Evolutionary conservation across 2,113 vertebrate species (phyloP), one percentile per base, ranked within the genome.

Genomic region (Apaloderma vittatum): DNA sequence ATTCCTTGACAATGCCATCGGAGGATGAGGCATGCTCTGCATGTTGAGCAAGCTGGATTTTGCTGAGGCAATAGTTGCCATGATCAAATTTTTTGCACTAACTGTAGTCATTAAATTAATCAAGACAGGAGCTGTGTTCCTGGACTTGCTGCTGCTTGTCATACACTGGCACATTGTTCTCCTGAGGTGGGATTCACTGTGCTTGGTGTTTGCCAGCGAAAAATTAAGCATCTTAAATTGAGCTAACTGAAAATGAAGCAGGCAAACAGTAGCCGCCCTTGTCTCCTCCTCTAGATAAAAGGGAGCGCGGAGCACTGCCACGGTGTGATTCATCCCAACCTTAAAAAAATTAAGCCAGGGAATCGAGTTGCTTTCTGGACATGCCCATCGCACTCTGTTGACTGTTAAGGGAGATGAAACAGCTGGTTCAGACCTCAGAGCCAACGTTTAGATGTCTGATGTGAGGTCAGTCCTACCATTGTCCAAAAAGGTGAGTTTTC

Each of bases 31-130:
- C 55, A 67, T 27, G 37, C 32, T 86, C 55, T 80, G 63, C 55
- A 22, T 23, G 27, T 87, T 81, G 45, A 89, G 70, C 89, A 85
- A 91, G 52, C 61, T 27, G 23, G 29, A 74, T 96, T 95, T 94
- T 95, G 95, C 96, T 96, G 95, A 96, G 86, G n/a, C 91, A 94
- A 91, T 57, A 66, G 66, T 96, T 97, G 93, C 84, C 91, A 78
- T 95, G 61, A 85, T 89, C 86, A 93, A 78, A 85, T 93, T 84
- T 81, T 81, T 73, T 93, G 87, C 65, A 59, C 65, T 68, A 74
- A 55, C 86, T 52, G 45, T 55, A 75, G 91, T 66, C 2, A 12
- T 91, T 96, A 78, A 87, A 90, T 80, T 92, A 92, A 93, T 94
- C 72, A 91, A 93, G 86, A 59, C 18, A 48, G 66, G 83, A 94